Evolutionary conservation across 2,113 vertebrate species (phyloP).

Genomic region (Oophaga pumilio): DNA sequence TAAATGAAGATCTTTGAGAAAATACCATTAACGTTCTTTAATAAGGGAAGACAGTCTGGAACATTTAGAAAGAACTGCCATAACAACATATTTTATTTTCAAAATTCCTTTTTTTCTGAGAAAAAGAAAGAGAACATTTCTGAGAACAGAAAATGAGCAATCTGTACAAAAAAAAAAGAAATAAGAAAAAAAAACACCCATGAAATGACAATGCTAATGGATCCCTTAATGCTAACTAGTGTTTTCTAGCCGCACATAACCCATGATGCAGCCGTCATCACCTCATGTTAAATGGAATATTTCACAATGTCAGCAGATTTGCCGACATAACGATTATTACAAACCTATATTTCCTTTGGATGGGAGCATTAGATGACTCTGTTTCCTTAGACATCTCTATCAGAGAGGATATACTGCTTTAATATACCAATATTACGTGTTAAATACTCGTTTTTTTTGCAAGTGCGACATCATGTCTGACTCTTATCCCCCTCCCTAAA

Average conservation of each 20-base stretch:
- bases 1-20: neutral
- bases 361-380: slow-evolving; percentile 1
- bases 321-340: slow-evolving; percentile 20
- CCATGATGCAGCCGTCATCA: neutral
- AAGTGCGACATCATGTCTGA: neutral
- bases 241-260: slow-evolving; percentile 11
- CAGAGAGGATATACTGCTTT: slow-evolving; percentile 11
- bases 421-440: slow-evolving; percentile 16
- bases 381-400: neutral
- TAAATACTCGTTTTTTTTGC: slow-evolving; percentile 11
- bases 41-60: neutral
- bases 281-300: slow-evolving; percentile 24
- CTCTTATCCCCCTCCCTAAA: neutral
- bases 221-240: slow-evolving; percentile 16
- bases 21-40: neutral
- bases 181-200: neutral
- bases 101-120: neutral
- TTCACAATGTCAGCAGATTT: slow-evolving; percentile 19
- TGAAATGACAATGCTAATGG: slow-evolving; percentile 21
- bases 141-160: neutral
- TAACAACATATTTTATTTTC: neutral
- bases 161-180: neutral
- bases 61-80: neutral
- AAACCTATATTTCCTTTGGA: slow-evolving; percentile 18
- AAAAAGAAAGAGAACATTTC: neutral